These are phyloP conservation scores for Elanus axillaris DNA, from an alignment of 2,113 vertebrate species.

Conservation along the genomic window DNA sequence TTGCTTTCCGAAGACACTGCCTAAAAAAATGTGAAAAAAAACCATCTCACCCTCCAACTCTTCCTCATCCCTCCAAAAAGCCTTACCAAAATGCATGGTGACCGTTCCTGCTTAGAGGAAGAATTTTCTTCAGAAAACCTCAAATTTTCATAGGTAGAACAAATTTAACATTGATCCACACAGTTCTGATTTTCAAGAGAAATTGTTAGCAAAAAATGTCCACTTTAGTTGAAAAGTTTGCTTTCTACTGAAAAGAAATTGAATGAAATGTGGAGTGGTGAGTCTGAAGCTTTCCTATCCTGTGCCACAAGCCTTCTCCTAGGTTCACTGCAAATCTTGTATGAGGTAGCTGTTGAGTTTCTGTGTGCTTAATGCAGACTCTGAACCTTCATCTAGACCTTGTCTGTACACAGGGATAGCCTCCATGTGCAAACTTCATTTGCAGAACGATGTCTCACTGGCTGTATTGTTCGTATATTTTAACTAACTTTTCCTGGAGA, in stretches of 20 bases:
- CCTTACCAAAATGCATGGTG: neutral
- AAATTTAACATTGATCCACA: neutral
- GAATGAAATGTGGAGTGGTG: neutral
- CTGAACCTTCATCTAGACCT: neutral
- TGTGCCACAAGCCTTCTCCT: neutral
- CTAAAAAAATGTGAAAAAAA: neutral
- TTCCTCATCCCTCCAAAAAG: neutral
- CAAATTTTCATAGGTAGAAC: neutral
- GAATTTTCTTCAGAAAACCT: neutral
- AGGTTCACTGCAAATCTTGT: neutral
- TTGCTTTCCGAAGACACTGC: neutral
- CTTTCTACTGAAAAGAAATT: neutral
- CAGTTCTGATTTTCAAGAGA: neutral
- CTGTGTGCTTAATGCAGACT: neutral
- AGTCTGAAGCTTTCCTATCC: neutral
- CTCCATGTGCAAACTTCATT: neutral
- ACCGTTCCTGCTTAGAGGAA: neutral
- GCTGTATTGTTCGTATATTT: neutral
- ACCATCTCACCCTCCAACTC: neutral
- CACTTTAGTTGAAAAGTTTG: neutral
- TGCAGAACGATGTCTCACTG: neutral
- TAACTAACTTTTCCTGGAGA: neutral
- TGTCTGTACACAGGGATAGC: neutral
- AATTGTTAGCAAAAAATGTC: neutral
- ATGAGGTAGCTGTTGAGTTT: neutral